A percentile compares a stretch with the other conserved stretches of the same genome.
These are phyloP conservation scores for Galago senegalensis DNA, from an alignment of 2,797 vertebrate genomes.

Conservation along the genomic window DNA sequence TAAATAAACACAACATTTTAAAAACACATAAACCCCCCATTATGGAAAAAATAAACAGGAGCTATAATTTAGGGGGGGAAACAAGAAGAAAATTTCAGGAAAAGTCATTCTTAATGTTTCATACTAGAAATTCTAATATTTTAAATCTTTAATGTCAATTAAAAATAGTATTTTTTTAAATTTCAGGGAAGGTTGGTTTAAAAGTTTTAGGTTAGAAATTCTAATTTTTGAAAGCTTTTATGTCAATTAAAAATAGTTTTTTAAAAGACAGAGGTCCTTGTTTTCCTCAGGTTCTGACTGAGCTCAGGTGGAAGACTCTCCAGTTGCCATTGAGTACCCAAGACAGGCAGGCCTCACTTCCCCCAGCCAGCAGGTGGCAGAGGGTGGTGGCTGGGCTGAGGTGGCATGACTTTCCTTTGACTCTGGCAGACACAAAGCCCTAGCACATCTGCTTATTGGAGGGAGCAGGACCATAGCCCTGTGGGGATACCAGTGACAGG, in stretches of 20 bases:
- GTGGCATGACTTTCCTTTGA: too few species aligned
- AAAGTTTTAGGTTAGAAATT: constrained; percentile 30
- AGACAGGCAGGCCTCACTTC: too few species aligned
- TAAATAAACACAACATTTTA: neutral
- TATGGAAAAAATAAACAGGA: neutral
- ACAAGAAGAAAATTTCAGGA: neutral
- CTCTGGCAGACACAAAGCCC: too few species aligned
- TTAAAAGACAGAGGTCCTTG: neutral
- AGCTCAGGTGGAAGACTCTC: too few species aligned
- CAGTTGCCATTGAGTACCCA: too few species aligned
- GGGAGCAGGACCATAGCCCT: too few species aligned
- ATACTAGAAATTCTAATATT: constrained; percentile 48
- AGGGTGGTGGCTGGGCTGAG: too few species aligned
- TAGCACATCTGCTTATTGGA: too few species aligned
- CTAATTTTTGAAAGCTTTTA: constrained; percentile 37
- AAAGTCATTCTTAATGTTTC: neutral
- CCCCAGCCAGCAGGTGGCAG: too few species aligned
- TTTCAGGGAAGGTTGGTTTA: neutral
- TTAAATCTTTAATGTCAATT: constrained; percentile 21
- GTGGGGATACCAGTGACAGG: too few species aligned
- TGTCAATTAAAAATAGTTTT: neutral
- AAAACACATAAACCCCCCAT: neutral
- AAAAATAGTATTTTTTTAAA: neutral
- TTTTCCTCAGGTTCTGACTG: too few species aligned
- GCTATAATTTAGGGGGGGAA: neutral